Percentiles rank a stretch among this genome's conserved stretches.
These are phyloP conservation scores for Taxidea taxus DNA, from an alignment of 2,113 vertebrate species.

Conservation along the genomic window DNA sequence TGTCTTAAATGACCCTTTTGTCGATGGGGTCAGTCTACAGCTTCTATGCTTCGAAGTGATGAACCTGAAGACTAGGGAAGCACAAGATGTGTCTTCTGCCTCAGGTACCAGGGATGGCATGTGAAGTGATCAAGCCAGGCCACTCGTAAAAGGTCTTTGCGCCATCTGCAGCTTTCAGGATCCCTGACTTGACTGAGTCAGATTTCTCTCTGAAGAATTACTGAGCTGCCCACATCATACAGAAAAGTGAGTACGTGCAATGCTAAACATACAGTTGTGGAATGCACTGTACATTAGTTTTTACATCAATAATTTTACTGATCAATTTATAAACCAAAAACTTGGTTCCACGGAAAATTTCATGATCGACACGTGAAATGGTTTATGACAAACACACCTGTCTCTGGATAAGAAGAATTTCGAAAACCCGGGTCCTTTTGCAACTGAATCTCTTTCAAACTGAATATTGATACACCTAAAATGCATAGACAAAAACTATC, in stretches of 20 bases:
- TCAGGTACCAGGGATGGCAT: constrained; percentile 63
- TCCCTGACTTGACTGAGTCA: constrained; percentile 75
- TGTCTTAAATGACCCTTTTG: constrained; percentile 65
- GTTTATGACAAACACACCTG: constrained; percentile 88
- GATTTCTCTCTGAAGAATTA: constrained; percentile 73
- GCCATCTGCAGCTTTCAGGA: constrained; percentile 74
- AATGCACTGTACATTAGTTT: constrained; percentile 75
- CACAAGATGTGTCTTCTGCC: constrained; percentile 72
- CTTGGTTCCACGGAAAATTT: constrained; percentile 67
- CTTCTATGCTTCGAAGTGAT: constrained; percentile 74
- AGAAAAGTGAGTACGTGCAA: constrained; percentile 73
- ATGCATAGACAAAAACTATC: constrained; percentile 64
- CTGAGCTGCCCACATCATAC: constrained; percentile 76
- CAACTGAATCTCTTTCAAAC: constrained; percentile 97
- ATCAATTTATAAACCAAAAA: constrained; percentile 69
- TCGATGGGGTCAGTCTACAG: constrained; percentile 68
- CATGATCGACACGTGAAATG: constrained; percentile 80
- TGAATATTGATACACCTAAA: constrained; percentile 96
- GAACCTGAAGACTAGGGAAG: constrained; percentile 73
- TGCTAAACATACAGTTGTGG: constrained; percentile 71
- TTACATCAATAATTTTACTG: constrained; percentile 69
- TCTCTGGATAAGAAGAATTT: constrained; percentile 95
- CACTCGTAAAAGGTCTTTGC: constrained; percentile 72
- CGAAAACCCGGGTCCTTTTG: constrained; percentile 98
- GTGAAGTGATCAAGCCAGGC: constrained; percentile 71